phyloP scores from a whole-genome alignment of 23 tunicate genomes.

The Corella eumyota region DNA sequence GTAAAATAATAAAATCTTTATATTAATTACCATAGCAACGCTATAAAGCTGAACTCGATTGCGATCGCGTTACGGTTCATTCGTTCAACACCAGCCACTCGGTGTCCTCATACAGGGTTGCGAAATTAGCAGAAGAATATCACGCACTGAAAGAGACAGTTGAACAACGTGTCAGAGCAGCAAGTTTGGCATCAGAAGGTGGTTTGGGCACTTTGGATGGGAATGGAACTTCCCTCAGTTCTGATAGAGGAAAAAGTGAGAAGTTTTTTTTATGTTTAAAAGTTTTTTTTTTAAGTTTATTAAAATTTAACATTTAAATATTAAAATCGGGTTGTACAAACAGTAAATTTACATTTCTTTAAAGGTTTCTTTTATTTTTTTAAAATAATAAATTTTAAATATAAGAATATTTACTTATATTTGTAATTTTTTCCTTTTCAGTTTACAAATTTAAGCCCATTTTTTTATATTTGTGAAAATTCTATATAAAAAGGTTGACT shows the following conservation, averaged over 20 bases:
- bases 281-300: too few relatives aligned
- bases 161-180: conserved; percentile 26
- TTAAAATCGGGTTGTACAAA: too few relatives aligned
- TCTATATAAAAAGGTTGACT: too few relatives aligned
- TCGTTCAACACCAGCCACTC: conserved; percentile 48
- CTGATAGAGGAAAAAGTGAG: conserved; percentile 20
- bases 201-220: conserved; percentile 27
- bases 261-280: background rate
- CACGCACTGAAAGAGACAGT: conserved; percentile 18
- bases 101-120: conserved; percentile 61
- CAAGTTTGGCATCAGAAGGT: conserved; percentile 29
- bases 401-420: too few relatives aligned
- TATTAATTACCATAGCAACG: conserved; percentile 16
- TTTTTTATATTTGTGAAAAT: too few relatives aligned
- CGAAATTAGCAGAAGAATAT: conserved; percentile 52
- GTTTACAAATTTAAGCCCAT: too few relatives aligned
- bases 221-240: background rate
- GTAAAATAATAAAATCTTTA: background rate
- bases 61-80: conserved; percentile 35
- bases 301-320: too few relatives aligned
- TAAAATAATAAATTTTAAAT: too few relatives aligned
- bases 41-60: conserved; percentile 22
- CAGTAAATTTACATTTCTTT: too few relatives aligned
- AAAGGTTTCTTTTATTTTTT: too few relatives aligned
- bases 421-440: too few relatives aligned